These are phyloP conservation scores for Sebastes hopkinsi DNA, from an alignment of 2,797 vertebrate species.

Conservation along the genomic window DNA sequence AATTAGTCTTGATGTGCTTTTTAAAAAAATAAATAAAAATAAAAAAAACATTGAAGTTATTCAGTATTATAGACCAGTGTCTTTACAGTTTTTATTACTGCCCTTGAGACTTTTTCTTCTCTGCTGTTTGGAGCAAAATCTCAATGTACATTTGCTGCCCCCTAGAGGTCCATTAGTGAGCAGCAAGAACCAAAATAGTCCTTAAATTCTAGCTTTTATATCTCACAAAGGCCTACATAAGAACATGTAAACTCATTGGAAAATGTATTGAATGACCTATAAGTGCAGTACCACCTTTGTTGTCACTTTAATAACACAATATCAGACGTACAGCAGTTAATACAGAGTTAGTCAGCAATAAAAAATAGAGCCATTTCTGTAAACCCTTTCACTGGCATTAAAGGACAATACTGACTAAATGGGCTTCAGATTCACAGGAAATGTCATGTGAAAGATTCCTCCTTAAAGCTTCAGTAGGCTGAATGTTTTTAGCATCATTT, in stretches of 20 bases:
- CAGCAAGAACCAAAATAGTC: neutral
- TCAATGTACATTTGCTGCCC: conserved; percentile 46
- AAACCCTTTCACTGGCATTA: neutral
- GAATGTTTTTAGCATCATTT: no score
- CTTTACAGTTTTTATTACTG: neutral
- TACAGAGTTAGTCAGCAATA: neutral
- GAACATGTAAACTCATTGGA: conserved; percentile 8
- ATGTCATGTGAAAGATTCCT: neutral
- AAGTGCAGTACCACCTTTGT: neutral
- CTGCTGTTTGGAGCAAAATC: neutral
- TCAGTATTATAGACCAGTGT: neutral
- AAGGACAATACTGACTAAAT: conserved; percentile 24
- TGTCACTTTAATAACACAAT: neutral
- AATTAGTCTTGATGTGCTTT: neutral
- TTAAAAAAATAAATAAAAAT: neutral
- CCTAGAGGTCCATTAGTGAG: conserved; percentile 30
- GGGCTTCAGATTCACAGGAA: neutral
- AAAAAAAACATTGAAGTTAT: neutral
- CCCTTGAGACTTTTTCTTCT: neutral
- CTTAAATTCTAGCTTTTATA: neutral
- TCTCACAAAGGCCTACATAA: neutral
- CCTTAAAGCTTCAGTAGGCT: neutral
- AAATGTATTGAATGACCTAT: conserved; percentile 1
- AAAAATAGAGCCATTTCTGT: conserved; percentile 16
- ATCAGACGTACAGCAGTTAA: conserved; percentile 5